Percentiles rank a stretch among this genome's conserved stretches.
Conservation (phyloP, 2,797 vertebrate genomes). For the Rousettus madagascariensis region DNA sequence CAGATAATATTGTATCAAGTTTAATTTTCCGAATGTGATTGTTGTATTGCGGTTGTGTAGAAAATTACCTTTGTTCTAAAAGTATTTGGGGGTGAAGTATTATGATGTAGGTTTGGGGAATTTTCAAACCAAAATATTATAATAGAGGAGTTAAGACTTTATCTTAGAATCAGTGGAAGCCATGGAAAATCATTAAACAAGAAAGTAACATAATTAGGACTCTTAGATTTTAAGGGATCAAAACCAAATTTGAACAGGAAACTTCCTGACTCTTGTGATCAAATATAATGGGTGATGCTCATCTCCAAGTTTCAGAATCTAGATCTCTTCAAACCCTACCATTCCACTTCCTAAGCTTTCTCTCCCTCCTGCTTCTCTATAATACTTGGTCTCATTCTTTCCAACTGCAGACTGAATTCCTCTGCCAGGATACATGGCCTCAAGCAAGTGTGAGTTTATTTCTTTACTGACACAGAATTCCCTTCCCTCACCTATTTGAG, state of each 20-base stretch:
- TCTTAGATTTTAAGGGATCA: not conserved
- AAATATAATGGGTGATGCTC: not conserved
- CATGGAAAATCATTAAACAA: not conserved
- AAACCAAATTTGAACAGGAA: not conserved
- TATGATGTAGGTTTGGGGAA: not conserved
- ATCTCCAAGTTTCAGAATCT: not conserved
- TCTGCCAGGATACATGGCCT: not conserved
- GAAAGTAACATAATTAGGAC: not conserved
- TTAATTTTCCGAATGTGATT: not conserved
- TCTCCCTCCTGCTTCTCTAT: not conserved
- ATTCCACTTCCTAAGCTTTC: not conserved
- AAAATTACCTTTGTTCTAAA: not conserved
- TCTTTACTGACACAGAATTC: not conserved
- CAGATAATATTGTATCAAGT: not conserved
- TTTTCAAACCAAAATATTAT: conserved; percentile 27
- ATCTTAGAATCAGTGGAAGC: not conserved
- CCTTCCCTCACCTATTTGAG: not conserved
- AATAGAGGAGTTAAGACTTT: not conserved
- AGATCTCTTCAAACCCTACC: not conserved
- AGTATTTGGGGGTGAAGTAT: not conserved
- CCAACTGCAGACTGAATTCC: not conserved
- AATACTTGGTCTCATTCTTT: not conserved
- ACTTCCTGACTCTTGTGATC: not conserved
- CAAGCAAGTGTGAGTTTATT: not conserved
- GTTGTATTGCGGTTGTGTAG: not conserved